Evolutionary conservation across 1,140 invertebrate genomes (phyloP).

Genomic region (Piezodorus guildinii): DNA sequence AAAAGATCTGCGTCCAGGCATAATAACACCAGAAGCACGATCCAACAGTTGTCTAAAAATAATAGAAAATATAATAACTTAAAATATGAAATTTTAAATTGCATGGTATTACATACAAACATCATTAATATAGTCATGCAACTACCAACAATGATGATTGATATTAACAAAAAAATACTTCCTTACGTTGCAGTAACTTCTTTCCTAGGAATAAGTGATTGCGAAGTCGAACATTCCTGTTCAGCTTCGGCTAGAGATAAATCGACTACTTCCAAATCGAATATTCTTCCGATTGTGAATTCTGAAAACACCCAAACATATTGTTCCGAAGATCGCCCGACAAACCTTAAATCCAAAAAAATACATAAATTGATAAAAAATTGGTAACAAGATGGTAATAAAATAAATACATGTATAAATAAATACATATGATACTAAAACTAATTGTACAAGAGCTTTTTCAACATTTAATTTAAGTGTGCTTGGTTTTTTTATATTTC

Average conservation of each 20-base stretch:
- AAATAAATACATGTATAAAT: too few species aligned
- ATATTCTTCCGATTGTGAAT: conserved; percentile 4
- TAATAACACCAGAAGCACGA: conserved; percentile 3
- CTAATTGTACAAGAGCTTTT: too few species aligned
- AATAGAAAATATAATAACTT: too few species aligned
- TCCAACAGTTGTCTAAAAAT: background rate
- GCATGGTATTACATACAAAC: background rate
- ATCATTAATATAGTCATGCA: background rate
- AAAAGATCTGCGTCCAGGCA: conserved; percentile 16
- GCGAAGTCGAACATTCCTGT: background rate
- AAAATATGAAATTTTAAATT: background rate
- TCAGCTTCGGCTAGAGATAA: background rate
- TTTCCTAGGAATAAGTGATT: conserved; percentile 2
- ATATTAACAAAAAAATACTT: too few species aligned
- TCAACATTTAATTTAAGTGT: too few species aligned
- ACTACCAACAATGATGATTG: too few species aligned
- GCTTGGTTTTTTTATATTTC: too few species aligned
- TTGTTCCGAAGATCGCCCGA: conserved; percentile 6
- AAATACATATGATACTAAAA: too few species aligned
- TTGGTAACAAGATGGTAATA: too few species aligned
- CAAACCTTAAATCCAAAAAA: background rate
- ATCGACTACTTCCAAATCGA: conserved; percentile 5
- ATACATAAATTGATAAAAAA: background rate
- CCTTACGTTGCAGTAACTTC: conserved; percentile 9
- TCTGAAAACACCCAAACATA: conserved; percentile 11